These are phyloP conservation scores for Hypothenemus hampei DNA, from an alignment of 1,140 invertebrate genomes.

Conservation along the genomic window DNA sequence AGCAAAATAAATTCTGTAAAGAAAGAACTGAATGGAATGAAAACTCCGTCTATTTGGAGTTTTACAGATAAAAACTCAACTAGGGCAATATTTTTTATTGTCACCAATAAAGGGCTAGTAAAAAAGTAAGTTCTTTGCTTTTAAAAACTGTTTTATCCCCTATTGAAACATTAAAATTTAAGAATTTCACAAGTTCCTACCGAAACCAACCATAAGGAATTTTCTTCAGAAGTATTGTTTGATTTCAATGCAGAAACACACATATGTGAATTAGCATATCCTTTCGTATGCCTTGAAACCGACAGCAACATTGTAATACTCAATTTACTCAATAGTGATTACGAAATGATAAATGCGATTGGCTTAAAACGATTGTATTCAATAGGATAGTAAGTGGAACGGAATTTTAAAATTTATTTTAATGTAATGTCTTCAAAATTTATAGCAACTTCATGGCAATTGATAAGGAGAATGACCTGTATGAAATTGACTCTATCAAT, in stretches of 20 bases:
- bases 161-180: conserved; percentile 2
- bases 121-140: conserved; percentile 12
- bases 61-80: no score
- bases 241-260: conserved; percentile 13
- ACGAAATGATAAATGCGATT: neutral
- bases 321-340: conserved; percentile 9
- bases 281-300: conserved; percentile 13
- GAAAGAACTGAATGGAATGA: no score
- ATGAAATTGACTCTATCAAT: conserved; percentile 15
- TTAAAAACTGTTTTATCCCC: neutral
- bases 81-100: conserved; percentile 3
- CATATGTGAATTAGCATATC: conserved; percentile 14
- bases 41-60: no score
- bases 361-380: conserved; percentile 7
- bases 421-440: conserved; percentile 5
- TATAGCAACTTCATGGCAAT: conserved; percentile 24
- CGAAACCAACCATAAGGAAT: neutral
- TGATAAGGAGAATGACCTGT: conserved; percentile 22
- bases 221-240: conserved; percentile 9
- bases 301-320: conserved; percentile 8
- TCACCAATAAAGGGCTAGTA: conserved; percentile 4
- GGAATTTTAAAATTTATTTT: neutral
- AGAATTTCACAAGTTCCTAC: no score
- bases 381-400: conserved; percentile 14
- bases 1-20: no score